Base-by-base conservation (phyloP, 2,888 invertebrate genomes). In the Gastrophysa polygoni region DNA sequence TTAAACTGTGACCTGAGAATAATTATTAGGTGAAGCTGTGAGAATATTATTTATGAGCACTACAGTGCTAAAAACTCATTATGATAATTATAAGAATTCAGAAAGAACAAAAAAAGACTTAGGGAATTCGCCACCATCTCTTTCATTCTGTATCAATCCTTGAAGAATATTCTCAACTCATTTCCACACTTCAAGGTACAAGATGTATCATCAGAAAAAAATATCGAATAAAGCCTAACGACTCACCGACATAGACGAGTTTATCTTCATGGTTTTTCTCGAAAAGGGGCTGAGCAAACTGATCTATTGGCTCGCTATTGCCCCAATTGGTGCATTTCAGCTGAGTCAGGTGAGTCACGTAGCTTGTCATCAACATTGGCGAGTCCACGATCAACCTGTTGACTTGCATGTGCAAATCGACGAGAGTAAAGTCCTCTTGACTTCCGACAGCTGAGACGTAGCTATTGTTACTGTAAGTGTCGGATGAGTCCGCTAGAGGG, bases 381-480 rank as follows among this genome's bases (percentile, higher is more conserved):
- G 97, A 97, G 75, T 96, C 95, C 5, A 94, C 90, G 67, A 98
- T 97, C 0, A 96, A 93, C 63, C 89, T 86, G 63, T 82, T 78
- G n/a, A 75, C 91, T 83, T 98, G 97, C 88, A 95, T 93, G 75
- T 96, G 96, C 14, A 98, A 85, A 82, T 97, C 96, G 0, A 98
- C 94, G 57, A 95, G 82, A 0, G 94, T 94, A 81, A 94, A 89
- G 77, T 95, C 95, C 82, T 96, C 95, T 79, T 95, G 95, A 10
- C 95, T 96, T 0, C 94, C 96, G 68, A 94, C 90, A 2, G 95
- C 96, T 0, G 95, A 96, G 71, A 91, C 93, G 72, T 93, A 93
- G 0, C 93, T 93, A 1, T 90, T 92, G 21, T 92, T 92, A 0
- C 93, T 93, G 16, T 93, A 86, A 0, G 92, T 93, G 75, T 92